Percentiles rank a stretch among this genome's conserved stretches.
phyloP scores from a whole-genome alignment of 2,113 vertebrate genomes.

The Channa argus region DNA sequence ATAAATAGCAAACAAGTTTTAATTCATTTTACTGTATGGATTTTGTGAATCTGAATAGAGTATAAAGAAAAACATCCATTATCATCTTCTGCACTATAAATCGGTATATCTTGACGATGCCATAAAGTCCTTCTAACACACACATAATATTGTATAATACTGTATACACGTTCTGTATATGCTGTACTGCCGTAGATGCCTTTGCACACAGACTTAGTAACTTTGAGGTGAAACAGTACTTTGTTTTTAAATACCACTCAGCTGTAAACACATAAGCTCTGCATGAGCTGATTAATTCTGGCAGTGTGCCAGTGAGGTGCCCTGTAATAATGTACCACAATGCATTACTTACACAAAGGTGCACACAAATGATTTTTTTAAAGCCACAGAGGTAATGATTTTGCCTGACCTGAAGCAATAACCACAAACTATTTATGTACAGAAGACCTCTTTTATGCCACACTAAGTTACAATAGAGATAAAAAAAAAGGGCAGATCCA shows the following conservation, averaged over 20 bases:
- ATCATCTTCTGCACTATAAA: not conserved
- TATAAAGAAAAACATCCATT: conserved; percentile 13
- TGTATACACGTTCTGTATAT: no score
- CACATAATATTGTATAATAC: no score
- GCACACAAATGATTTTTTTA: conserved; percentile 49
- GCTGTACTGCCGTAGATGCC: not conserved
- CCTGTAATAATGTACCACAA: conserved; percentile 46
- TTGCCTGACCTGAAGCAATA: conserved; percentile 44
- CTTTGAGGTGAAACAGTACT: conserved; percentile 38
- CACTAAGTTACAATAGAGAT: conserved; percentile 36
- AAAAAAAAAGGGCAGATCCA: conserved; percentile 39
- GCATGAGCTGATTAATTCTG: conserved; percentile 52
- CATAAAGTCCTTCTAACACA: conserved; percentile 13
- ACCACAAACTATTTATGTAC: conserved; percentile 61
- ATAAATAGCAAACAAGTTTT: not conserved
- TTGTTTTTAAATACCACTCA: conserved; percentile 56
- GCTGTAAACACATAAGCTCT: conserved; percentile 48
- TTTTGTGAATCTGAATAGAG: not conserved
- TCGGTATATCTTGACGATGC: conserved; percentile 31
- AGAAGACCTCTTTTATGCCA: conserved; percentile 40
- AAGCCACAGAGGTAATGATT: conserved; percentile 39
- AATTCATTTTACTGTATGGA: not conserved
- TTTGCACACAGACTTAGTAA: not conserved
- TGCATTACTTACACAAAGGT: conserved; percentile 53
- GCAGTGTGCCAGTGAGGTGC: conserved; percentile 38